A percentile compares a stretch with the other conserved stretches of the same genome.
phyloP scores from a whole-genome alignment of 2,797 vertebrate species.

The Selene dorsalis region DNA sequence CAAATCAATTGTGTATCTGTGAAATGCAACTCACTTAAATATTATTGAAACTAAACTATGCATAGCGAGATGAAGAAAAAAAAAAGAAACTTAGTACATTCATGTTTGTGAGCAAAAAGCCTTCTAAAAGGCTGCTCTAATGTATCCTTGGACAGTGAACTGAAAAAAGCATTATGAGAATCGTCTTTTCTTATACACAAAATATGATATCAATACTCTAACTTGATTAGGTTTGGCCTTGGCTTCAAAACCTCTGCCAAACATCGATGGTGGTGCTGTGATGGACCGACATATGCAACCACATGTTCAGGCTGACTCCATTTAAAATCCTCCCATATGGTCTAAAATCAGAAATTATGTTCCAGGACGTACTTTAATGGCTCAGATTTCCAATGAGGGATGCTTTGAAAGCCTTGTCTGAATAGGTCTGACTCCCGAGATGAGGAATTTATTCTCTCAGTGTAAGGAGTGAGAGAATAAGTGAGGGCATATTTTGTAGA shows the following conservation, averaged over 20 bases:
- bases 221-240: constrained; percentile 40
- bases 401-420: constrained; percentile 48
- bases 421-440: constrained; percentile 45
- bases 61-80: not conserved
- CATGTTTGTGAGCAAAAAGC: constrained; percentile 24
- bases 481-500: constrained; percentile 39
- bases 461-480: constrained; percentile 42
- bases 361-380: constrained; percentile 46
- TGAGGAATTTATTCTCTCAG: constrained; percentile 49
- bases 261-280: constrained; percentile 7
- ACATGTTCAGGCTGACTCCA: constrained; percentile 36
- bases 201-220: constrained; percentile 45
- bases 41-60: not conserved
- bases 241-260: constrained; percentile 15
- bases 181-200: constrained; percentile 6
- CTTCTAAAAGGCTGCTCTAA: constrained; percentile 6
- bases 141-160: constrained; percentile 6
- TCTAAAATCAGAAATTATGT: constrained; percentile 52
- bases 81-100: not conserved
- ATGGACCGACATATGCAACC: constrained; percentile 28
- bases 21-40: not conserved
- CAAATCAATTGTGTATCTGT: constrained; percentile 5
- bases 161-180: constrained; percentile 19
- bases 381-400: constrained; percentile 56
- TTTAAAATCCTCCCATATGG: constrained; percentile 38